phyloP scores from a whole-genome alignment of 2,888 invertebrate species.

The Andrena camellia region DNA sequence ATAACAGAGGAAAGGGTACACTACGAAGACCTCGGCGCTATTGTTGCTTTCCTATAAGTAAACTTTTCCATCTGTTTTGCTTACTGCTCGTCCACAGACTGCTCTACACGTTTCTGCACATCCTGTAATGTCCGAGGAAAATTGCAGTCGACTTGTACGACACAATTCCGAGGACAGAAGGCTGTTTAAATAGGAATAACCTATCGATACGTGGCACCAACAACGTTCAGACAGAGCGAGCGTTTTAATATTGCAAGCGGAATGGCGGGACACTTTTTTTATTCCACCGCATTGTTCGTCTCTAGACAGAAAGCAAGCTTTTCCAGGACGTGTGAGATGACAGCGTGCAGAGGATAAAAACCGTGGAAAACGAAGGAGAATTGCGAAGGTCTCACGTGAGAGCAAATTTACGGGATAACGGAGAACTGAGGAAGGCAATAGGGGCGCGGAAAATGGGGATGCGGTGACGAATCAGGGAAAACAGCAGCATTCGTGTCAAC shows the following conservation, averaged over 20 bases:
- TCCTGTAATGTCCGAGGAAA: no score
- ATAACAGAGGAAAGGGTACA: no score
- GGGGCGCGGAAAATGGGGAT: neutral
- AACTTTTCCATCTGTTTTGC: no score
- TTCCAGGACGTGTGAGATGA: neutral
- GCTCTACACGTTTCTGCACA: no score
- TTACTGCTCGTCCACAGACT: no score
- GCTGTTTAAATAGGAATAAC: neutral
- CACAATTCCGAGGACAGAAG: neutral
- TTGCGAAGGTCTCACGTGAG: neutral
- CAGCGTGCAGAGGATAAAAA: neutral
- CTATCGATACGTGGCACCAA: neutral
- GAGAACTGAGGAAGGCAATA: neutral
- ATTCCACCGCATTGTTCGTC: neutral
- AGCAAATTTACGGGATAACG: conserved; percentile 6
- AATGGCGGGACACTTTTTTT: neutral
- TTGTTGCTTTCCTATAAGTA: no score
- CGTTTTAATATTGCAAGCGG: neutral
- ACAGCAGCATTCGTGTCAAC: neutral
- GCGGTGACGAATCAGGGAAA: neutral
- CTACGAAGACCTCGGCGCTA: no score
- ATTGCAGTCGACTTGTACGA: no score
- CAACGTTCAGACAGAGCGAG: neutral
- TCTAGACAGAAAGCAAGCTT: neutral
- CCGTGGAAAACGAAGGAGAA: neutral